Conservation (phyloP, 2,797 vertebrate species). For the Zenarchopterus dispar region DNA sequence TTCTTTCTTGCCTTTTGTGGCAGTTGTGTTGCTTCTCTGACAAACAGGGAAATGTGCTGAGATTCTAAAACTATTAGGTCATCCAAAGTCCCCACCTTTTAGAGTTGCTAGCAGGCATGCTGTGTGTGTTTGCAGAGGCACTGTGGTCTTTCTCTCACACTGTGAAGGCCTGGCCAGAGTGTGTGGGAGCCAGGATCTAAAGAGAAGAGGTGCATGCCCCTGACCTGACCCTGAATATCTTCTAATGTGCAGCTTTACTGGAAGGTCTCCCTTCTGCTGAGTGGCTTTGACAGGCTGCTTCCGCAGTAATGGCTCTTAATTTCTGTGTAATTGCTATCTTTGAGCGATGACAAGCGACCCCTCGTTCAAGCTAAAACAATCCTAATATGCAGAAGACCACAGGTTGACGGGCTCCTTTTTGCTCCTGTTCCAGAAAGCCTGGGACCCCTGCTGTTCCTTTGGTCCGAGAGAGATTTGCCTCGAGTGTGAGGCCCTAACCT, state of each 20-base stretch:
- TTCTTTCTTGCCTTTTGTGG: slow-evolving; percentile 41
- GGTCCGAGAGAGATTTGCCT: slow-evolving; percentile 76
- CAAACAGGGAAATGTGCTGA: slow-evolving; percentile 44
- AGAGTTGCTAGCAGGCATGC: slow-evolving; percentile 71
- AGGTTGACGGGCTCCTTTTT: slow-evolving; percentile 71
- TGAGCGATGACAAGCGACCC: slow-evolving; percentile 72
- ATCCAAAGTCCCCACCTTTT: slow-evolving; percentile 62
- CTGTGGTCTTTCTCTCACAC: slow-evolving; percentile 68
- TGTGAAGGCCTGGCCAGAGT: slow-evolving; percentile 70
- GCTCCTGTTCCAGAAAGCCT: slow-evolving; percentile 68
- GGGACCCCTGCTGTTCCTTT: slow-evolving; percentile 75
- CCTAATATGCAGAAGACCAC: slow-evolving; percentile 69
- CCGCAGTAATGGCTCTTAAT: slow-evolving; percentile 82
- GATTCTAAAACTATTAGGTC: slow-evolving; percentile 67
- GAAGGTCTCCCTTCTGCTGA: slow-evolving; percentile 75
- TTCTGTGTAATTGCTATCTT: slow-evolving; percentile 85
- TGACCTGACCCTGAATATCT: slow-evolving; percentile 82
- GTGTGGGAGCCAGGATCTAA: slow-evolving; percentile 77
- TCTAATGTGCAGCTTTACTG: slow-evolving; percentile 77
- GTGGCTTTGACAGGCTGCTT: slow-evolving; percentile 84
- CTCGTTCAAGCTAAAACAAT: slow-evolving; percentile 70
- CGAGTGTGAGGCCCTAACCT: slow-evolving; percentile 81
- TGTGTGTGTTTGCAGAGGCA: slow-evolving; percentile 74
- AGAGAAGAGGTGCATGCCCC: slow-evolving; percentile 74
- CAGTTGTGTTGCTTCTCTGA: slow-evolving; percentile 42